A percentile compares a stretch with the other conserved stretches of the same genome.
Evolutionary conservation across 2,797 vertebrate genomes (phyloP).

Genomic region (Hafferia zeledoni): DNA sequence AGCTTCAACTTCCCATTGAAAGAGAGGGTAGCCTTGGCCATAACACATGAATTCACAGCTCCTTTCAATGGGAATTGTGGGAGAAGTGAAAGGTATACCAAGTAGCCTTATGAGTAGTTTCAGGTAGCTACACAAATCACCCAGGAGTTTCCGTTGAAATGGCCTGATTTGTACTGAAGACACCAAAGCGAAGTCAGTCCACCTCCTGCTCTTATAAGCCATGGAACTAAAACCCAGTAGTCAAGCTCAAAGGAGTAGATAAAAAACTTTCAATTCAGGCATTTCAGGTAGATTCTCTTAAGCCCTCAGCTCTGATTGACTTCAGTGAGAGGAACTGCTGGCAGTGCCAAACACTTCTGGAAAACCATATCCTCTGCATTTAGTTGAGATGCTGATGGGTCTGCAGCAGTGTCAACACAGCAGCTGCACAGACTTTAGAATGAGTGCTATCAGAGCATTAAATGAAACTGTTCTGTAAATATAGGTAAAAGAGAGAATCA

Average conservation of each 20-base stretch:
- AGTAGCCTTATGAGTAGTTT: neutral
- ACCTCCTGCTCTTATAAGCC: neutral
- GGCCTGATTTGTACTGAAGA: neutral
- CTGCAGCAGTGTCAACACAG: neutral
- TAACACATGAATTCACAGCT: neutral
- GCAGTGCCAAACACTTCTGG: neutral
- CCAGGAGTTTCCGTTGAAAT: neutral
- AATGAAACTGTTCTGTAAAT: neutral
- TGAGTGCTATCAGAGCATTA: neutral
- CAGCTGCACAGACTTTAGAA: neutral
- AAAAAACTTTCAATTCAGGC: neutral
- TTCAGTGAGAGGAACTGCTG: neutral
- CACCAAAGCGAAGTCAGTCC: neutral
- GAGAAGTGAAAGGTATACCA: neutral
- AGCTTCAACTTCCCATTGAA: neutral
- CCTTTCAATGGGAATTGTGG: neutral
- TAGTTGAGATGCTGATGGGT: neutral
- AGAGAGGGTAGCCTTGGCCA: neutral
- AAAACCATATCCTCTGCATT: neutral
- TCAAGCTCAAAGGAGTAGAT: neutral
- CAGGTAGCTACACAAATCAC: neutral
- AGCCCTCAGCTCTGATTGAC: neutral
- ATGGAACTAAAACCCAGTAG: neutral
- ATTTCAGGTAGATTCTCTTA: neutral
- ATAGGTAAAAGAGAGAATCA: neutral